A percentile compares a stretch with the other conserved stretches of the same genome.
Evolutionary conservation across 2,113 vertebrate genomes (phyloP).

Genomic region (Lampris megalopsis): DNA sequence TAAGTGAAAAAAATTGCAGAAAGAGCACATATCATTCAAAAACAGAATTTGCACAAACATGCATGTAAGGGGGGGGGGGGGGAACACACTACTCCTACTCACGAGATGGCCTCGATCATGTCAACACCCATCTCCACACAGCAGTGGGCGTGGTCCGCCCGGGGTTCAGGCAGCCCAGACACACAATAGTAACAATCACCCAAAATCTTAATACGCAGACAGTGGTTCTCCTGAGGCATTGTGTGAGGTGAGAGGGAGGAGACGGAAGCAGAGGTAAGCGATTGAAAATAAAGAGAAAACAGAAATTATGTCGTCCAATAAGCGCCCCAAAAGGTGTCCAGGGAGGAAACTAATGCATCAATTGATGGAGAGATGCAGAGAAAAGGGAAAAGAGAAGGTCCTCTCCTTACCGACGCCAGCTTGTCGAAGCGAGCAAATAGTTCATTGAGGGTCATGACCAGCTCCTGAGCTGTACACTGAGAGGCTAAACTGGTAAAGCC

Average conservation of each 20-base stretch:
- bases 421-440: conserved; percentile 97
- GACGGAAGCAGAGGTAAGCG: not conserved
- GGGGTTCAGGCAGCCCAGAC: conserved; percentile 92
- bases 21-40: not conserved
- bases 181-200: conserved; percentile 98
- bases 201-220: conserved; percentile 95
- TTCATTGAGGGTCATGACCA: conserved; percentile 97
- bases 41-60: not conserved
- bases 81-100: conserved; percentile 70
- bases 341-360: conserved; percentile 1
- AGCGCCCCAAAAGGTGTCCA: not conserved
- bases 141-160: conserved; percentile 96
- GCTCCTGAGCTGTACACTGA: conserved; percentile 95
- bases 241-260: not conserved
- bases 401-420: conserved; percentile 88
- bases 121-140: conserved; percentile 98
- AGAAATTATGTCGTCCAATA: not conserved
- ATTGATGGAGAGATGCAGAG: not conserved
- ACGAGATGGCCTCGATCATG: conserved; percentile 99
- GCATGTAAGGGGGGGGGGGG: not conserved
- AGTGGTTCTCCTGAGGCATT: conserved; percentile 91
- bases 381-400: not conserved
- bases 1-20: not conserved
- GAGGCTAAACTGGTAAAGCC: conserved; percentile 96
- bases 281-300: not conserved